Evolutionary conservation across 2,797 vertebrate species (phyloP), one percentile per base, ranked within the genome.

Genomic region (Sebastiscus albofasciatus): DNA sequence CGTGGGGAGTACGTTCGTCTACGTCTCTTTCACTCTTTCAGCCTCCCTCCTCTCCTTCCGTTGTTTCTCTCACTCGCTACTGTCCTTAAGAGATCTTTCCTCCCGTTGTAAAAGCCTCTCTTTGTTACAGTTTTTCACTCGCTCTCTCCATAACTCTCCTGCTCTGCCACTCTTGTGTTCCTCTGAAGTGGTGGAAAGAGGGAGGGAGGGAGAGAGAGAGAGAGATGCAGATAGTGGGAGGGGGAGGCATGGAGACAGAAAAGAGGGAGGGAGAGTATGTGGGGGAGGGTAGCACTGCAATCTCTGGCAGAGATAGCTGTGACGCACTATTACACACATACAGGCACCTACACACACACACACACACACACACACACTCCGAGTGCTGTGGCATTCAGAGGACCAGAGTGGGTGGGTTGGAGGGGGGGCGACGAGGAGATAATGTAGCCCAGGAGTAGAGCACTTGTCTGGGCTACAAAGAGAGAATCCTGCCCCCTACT

Each of bases 251-350:
- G 70, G 81, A 90, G 84, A 91, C 80, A 82, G 86, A 89, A 77
- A 81, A 75, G 75, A 87, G 81, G 80, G 83, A 88, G 90, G 73
- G 75, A 90, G 88, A 87, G 81, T 77, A 77, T 90, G 92, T 91
- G 92, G 92, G 92, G 90, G 91, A 93, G 91, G 92, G 90, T 81
- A 83, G 87, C 84, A 54, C 87, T 90, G 89, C 90, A 92, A 93
- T 94, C 87, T 93, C 87, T 91, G 88, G 87, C 88, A 91, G 87
- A 90, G 90, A 91, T 87, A 89, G 85, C 88, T 81, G 88, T 95
- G 92, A 93, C 90, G 85, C 91, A 92, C 91, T 76, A 75, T 76
- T 79, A 82, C 82, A 79, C 86, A 81, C 83, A 76, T 56, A 75
- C 24, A 60, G 31, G 12, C 61, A 54, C 54, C 56, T 54, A 79